phyloP scores from a whole-genome alignment of 2,113 vertebrate genomes.

The Ailuropoda melanoleuca region DNA sequence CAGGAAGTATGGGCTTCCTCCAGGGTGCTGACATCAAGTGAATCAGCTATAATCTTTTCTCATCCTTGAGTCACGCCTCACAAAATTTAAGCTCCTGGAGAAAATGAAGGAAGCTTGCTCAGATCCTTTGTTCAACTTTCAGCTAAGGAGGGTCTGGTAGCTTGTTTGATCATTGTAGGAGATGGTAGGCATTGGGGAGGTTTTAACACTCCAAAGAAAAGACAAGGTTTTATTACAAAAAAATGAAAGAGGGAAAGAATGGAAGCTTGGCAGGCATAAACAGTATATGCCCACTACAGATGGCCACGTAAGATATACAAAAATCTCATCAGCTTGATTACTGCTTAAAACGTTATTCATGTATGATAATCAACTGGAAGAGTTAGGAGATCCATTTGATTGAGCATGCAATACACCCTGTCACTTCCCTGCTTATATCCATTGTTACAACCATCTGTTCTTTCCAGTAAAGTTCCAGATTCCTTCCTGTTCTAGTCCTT shows the following conservation, averaged over 20 bases:
- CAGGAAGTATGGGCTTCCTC: neutral
- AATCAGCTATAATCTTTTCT: neutral
- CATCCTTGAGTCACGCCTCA: neutral
- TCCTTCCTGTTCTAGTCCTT: neutral
- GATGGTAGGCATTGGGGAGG: neutral
- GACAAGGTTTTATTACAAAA: neutral
- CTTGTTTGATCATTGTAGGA: neutral
- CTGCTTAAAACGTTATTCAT: neutral
- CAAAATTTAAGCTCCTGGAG: conserved; percentile 15
- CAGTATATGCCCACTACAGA: neutral
- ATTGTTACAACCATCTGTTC: neutral
- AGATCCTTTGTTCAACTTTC: neutral
- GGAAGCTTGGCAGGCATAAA: neutral
- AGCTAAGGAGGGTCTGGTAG: neutral
- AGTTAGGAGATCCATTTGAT: neutral
- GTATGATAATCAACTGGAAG: neutral
- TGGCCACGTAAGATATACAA: neutral
- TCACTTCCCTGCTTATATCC: neutral
- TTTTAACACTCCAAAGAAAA: neutral
- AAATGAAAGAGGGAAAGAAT: neutral
- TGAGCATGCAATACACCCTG: neutral
- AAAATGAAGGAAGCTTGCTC: neutral
- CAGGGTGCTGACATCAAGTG: neutral
- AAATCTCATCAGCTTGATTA: neutral
- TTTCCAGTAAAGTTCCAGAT: neutral